Conservation (phyloP, 1,140 invertebrate species). For the Drosophila ercepeae region DNA sequence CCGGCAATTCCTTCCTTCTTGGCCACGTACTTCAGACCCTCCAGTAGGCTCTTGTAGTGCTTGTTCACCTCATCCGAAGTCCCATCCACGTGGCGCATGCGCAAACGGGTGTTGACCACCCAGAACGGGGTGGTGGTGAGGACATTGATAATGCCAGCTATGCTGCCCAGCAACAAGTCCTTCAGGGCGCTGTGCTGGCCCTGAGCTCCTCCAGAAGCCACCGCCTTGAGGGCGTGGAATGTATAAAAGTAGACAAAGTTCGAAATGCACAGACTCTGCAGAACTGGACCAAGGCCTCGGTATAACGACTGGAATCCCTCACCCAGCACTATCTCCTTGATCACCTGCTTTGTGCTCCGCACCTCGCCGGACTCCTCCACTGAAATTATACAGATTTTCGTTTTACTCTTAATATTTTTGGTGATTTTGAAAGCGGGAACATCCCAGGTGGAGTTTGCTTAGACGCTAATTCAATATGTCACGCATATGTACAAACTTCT, state of each 20-base stretch:
- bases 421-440: background rate
- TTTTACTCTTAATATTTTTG: too few relatives aligned
- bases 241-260: slow-evolving; percentile 97
- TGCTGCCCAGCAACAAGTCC: slow-evolving; percentile 91
- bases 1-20: slow-evolving; percentile 88
- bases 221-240: slow-evolving; percentile 91
- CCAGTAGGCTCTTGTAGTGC: slow-evolving; percentile 85
- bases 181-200: slow-evolving; percentile 85
- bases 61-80: slow-evolving; percentile 73
- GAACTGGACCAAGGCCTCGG: slow-evolving; percentile 91
- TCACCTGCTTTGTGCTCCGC: slow-evolving; percentile 85
- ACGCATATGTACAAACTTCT: slow-evolving; percentile 9
- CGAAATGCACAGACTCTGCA: slow-evolving; percentile 92
- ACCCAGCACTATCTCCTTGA: slow-evolving; percentile 87
- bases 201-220: slow-evolving; percentile 84
- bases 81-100: slow-evolving; percentile 86
- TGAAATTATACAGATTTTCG: slow-evolving; percentile 80
- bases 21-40: slow-evolving; percentile 89
- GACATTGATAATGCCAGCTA: slow-evolving; percentile 93
- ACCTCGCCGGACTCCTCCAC: slow-evolving; percentile 86
- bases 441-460: background rate
- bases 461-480: slow-evolving; percentile 32
- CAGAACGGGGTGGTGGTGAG: slow-evolving; percentile 93
- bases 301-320: slow-evolving; percentile 91
- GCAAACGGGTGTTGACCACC: slow-evolving; percentile 95